Conservation (phyloP, 2,113 vertebrate genomes). For the Xerus inauris region DNA sequence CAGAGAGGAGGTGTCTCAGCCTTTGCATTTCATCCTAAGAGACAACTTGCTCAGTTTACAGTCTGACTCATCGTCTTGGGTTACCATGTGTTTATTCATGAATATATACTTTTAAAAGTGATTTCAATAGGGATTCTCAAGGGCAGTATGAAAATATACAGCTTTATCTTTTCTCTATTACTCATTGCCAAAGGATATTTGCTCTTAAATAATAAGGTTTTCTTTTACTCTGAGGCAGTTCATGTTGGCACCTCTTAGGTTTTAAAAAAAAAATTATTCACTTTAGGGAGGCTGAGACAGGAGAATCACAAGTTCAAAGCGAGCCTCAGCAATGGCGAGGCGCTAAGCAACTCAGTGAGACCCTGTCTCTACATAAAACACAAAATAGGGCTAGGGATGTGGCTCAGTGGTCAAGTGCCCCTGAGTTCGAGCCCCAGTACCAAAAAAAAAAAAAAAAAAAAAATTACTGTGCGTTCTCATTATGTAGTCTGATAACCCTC, state of each 20-base stretch:
- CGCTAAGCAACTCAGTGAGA: no score
- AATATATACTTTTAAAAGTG: background rate
- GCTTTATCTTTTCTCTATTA: background rate
- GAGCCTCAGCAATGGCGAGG: no score
- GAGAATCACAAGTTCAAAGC: no score
- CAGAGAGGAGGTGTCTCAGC: background rate
- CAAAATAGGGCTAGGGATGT: no score
- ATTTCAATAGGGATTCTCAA: background rate
- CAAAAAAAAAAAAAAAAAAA: no score
- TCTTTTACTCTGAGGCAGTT: background rate
- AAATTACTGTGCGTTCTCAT: background rate
- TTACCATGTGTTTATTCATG: background rate
- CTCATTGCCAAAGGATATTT: background rate
- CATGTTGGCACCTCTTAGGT: background rate
- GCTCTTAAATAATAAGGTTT: background rate
- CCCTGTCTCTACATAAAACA: no score
- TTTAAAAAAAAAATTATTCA: no score
- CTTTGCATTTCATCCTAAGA: background rate
- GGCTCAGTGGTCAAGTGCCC: no score
- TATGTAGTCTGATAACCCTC: slow-evolving; percentile 15
- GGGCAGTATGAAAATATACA: background rate
- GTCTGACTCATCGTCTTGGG: background rate
- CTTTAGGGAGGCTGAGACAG: no score
- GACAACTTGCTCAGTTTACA: background rate
- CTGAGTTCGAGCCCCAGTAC: no score